phyloP scores from a whole-genome alignment of 2,888 invertebrate species.

The Nipponacmea schrenckii region DNA sequence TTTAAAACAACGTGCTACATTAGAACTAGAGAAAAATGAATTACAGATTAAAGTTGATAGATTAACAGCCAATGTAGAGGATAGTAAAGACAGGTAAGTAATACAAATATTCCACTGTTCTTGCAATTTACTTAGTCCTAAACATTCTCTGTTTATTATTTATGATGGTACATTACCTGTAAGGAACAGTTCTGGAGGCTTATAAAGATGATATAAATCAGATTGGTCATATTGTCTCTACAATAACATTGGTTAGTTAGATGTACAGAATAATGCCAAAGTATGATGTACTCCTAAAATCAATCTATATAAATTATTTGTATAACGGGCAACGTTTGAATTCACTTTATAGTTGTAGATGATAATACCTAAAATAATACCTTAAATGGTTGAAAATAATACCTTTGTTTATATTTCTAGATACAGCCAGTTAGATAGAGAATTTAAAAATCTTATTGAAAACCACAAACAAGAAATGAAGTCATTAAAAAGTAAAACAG shows the following conservation, averaged over 20 bases:
- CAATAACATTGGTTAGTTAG: too few relatives aligned
- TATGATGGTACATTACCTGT: background rate
- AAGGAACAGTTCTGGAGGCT: background rate
- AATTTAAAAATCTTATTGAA: constrained; percentile 49
- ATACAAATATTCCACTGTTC: background rate
- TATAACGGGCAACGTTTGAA: too few relatives aligned
- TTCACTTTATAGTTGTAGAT: background rate
- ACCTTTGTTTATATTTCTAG: constrained; percentile 31
- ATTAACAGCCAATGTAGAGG: constrained; percentile 45
- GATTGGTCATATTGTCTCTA: too few relatives aligned
- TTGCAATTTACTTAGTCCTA: too few relatives aligned
- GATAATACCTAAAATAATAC: background rate
- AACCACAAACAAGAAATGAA: constrained; percentile 56
- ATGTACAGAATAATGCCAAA: too few relatives aligned
- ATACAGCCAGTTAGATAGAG: constrained; percentile 50
- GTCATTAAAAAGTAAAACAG: constrained; percentile 57
- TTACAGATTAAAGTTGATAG: constrained; percentile 49
- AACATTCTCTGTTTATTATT: background rate
- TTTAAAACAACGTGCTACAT: constrained; percentile 42
- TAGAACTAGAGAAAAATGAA: constrained; percentile 62
- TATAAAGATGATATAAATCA: background rate
- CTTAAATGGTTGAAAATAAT: background rate
- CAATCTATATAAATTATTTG: too few relatives aligned
- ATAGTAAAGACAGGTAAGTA: constrained; percentile 39
- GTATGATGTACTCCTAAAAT: too few relatives aligned